phyloP scores from a whole-genome alignment of 2,113 vertebrate species.

The Indri indri region DNA sequence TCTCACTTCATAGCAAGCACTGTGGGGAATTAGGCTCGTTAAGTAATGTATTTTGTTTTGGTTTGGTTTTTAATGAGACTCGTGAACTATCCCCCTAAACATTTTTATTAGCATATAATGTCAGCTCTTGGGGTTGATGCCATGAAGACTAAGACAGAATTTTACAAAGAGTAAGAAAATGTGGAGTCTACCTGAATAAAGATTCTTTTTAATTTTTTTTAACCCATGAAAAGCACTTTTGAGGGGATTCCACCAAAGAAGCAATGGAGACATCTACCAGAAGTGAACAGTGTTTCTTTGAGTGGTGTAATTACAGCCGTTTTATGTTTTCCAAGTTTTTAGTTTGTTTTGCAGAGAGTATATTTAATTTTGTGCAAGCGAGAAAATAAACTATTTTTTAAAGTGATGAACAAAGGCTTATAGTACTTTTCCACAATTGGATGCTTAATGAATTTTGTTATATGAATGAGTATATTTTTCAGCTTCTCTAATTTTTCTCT shows the following conservation, averaged over 20 bases:
- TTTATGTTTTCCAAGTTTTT: conserved; percentile 31
- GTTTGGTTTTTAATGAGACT: conserved; percentile 24
- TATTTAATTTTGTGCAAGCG: not conserved
- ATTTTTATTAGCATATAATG: conserved; percentile 11
- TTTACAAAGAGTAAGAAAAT: not conserved
- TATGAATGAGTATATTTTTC: not conserved
- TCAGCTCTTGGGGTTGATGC: not conserved
- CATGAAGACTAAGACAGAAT: not conserved
- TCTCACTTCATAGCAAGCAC: not conserved
- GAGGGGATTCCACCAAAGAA: not conserved
- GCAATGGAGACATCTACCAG: not conserved
- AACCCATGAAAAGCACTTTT: not conserved
- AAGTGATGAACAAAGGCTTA: not conserved
- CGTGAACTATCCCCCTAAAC: not conserved
- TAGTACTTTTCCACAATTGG: not conserved
- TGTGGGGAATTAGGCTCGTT: not conserved
- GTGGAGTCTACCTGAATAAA: not conserved
- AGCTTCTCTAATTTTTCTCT: conserved; percentile 23
- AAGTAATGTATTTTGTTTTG: not conserved
- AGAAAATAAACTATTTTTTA: conserved; percentile 13
- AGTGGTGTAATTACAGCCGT: not conserved
- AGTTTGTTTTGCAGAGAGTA: not conserved
- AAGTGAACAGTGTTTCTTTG: not conserved
- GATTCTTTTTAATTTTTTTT: not conserved
- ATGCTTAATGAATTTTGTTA: conserved; percentile 21